Conservation (phyloP, 2,797 vertebrate species). For the Denticeps clupeoides region DNA sequence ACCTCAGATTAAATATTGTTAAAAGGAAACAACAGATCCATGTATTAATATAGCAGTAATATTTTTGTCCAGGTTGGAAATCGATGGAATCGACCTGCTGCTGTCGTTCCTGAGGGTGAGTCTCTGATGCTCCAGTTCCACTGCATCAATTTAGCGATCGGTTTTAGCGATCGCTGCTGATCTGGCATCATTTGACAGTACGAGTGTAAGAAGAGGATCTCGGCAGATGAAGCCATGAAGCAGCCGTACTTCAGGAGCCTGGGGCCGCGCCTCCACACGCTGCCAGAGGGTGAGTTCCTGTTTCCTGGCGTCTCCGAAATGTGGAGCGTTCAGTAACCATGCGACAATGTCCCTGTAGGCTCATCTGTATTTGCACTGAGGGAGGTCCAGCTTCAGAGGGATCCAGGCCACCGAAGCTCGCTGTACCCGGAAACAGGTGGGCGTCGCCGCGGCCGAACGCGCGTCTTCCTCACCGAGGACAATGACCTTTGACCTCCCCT, state of each 20-base stretch:
- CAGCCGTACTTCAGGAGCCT: conserved; percentile 63
- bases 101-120: conserved; percentile 89
- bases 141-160: background rate
- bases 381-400: conserved; percentile 88
- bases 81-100: conserved; percentile 86
- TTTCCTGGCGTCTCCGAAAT: conserved; percentile 1
- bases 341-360: conserved; percentile 34
- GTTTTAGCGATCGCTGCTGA: conserved; percentile 6
- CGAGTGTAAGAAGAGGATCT: conserved; percentile 80
- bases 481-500: conserved; percentile 33
- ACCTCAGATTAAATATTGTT: no score
- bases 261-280: conserved; percentile 51
- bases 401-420: conserved; percentile 88
- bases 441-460: background rate
- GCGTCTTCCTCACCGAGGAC: background rate
- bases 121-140: conserved; percentile 4
- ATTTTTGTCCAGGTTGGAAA: conserved; percentile 79
- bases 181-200: conserved; percentile 53
- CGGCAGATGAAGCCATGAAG: conserved; percentile 60
- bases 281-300: conserved; percentile 61
- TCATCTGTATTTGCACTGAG: conserved; percentile 80
- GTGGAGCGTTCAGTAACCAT: background rate
- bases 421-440: conserved; percentile 85
- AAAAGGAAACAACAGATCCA: no score
- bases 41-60: no score